These are phyloP conservation scores for Erebia ligea DNA, from an alignment of 2,888 invertebrate genomes.

Conservation along the genomic window DNA sequence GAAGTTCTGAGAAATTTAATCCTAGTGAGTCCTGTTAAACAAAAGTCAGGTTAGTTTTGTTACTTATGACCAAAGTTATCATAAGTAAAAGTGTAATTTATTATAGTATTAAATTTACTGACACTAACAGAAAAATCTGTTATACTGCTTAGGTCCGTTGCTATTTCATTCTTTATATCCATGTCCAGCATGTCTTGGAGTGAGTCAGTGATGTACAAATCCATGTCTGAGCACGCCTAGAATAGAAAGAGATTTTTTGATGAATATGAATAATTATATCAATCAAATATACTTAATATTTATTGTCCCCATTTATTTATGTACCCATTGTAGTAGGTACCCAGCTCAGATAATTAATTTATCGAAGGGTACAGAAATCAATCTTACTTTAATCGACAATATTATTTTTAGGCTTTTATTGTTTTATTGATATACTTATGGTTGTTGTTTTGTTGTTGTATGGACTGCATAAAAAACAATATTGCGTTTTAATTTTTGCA, in stretches of 20 bases:
- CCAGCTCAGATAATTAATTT: too few relatives aligned
- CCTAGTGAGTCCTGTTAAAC: constrained; percentile 80
- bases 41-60: not conserved
- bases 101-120: constrained; percentile 7
- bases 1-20: constrained; percentile 85
- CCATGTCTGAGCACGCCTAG: constrained; percentile 84
- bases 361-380: too few relatives aligned
- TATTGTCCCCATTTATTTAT: too few relatives aligned
- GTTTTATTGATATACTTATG: too few relatives aligned
- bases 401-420: too few relatives aligned
- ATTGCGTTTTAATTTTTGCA: not conserved
- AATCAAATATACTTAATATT: not conserved
- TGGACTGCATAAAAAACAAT: too few relatives aligned
- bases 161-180: constrained; percentile 94
- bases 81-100: not conserved
- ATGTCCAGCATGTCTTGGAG: constrained; percentile 95
- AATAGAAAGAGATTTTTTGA: constrained; percentile 46
- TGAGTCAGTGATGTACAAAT: constrained; percentile 87
- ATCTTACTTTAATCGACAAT: too few relatives aligned
- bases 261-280: not conserved
- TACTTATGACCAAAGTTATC: not conserved
- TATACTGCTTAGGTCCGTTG: constrained; percentile 89
- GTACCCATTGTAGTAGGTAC: too few relatives aligned
- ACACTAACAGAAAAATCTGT: constrained; percentile 84
- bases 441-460: too few relatives aligned